phyloP scores from a whole-genome alignment of 1,140 invertebrate species.

The Hesperophylax magnus region DNA sequence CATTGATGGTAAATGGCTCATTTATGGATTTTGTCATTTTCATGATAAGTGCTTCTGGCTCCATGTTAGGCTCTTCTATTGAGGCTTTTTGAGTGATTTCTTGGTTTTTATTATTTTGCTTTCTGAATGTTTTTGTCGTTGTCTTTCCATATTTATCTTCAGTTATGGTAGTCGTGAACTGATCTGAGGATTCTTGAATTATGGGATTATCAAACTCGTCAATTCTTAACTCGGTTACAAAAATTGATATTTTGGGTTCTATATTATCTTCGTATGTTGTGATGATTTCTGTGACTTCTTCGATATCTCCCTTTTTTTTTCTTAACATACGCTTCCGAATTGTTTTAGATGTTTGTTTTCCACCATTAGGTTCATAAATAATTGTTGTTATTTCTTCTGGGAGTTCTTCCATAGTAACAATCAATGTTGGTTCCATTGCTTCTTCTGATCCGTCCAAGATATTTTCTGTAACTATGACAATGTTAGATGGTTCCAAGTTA shows the following conservation, averaged over 20 bases:
- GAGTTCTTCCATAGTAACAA: neutral
- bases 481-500: neutral
- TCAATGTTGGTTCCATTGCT: neutral
- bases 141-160: neutral
- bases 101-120: neutral
- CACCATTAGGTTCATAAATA: neutral
- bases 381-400: neutral
- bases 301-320: neutral
- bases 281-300: neutral
- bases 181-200: neutral
- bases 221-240: neutral
- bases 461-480: neutral
- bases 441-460: neutral
- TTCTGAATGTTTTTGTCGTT: constrained; percentile 19
- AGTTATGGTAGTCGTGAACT: neutral
- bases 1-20: too few species aligned
- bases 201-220: neutral
- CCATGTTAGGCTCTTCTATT: neutral
- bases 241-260: neutral
- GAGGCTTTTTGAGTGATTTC: neutral
- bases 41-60: neutral
- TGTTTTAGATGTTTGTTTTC: neutral
- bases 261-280: neutral
- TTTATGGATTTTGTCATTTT: too few species aligned
- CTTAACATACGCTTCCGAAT: neutral